Conservation (phyloP, 2,888 invertebrate genomes). For the Perizoma flavofasciatum region DNA sequence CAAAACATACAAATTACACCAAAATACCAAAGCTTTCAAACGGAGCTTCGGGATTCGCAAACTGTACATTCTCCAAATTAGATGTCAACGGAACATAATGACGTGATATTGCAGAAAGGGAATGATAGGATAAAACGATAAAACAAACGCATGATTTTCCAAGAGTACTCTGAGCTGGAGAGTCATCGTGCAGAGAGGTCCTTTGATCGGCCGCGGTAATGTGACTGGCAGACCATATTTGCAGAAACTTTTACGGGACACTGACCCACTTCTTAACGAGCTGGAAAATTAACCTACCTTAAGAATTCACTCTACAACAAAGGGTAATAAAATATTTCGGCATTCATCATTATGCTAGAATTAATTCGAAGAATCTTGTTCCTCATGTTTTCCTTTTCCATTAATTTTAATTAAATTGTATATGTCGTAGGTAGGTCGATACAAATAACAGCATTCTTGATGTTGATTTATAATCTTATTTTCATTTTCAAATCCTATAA, state of each 20-base stretch:
- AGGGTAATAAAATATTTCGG: slow-evolving; percentile 19
- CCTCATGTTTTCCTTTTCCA: slow-evolving; percentile 6
- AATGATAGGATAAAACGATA: slow-evolving; percentile 47
- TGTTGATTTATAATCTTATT: slow-evolving; percentile 18
- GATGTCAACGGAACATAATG: slow-evolving; percentile 30
- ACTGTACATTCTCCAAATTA: slow-evolving; percentile 40
- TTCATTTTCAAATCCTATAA: slow-evolving; percentile 12
- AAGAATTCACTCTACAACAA: slow-evolving; percentile 48
- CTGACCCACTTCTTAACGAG: slow-evolving; percentile 72
- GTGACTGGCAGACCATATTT: slow-evolving; percentile 64
- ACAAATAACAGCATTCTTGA: not conserved
- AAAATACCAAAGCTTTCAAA: slow-evolving; percentile 31
- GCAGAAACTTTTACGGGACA: slow-evolving; percentile 80
- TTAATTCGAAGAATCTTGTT: slow-evolving; percentile 6
- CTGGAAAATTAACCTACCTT: slow-evolving; percentile 61
- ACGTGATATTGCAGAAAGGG: slow-evolving; percentile 26
- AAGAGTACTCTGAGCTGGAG: slow-evolving; percentile 54
- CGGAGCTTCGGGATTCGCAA: slow-evolving; percentile 30
- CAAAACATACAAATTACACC: slow-evolving; percentile 42
- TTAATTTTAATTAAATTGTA: slow-evolving; percentile 16
- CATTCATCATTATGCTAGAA: slow-evolving; percentile 20
- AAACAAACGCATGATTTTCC: slow-evolving; percentile 62
- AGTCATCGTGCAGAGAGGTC: slow-evolving; percentile 58
- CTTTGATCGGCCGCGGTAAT: slow-evolving; percentile 74
- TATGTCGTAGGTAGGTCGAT: not conserved